These are phyloP conservation scores for Potamilus streckersoni DNA, from an alignment of 1,140 invertebrate genomes.

Conservation along the genomic window DNA sequence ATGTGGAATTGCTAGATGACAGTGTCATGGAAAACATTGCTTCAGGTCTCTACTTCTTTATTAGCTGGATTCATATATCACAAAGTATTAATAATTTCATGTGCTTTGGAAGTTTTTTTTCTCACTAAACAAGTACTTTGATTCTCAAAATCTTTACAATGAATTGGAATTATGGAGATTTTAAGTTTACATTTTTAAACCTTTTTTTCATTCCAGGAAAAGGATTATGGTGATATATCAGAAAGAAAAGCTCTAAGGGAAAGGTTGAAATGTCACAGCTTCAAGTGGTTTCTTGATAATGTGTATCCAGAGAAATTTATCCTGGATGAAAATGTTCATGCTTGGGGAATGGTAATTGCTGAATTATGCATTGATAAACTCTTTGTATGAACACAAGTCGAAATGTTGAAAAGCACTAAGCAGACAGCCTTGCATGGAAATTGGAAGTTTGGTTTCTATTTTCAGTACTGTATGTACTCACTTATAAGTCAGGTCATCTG, in stretches of 20 bases:
- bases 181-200: not conserved
- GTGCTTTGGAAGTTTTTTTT: too few species aligned
- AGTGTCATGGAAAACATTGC: too few species aligned
- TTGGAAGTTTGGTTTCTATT: not conserved
- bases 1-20: too few species aligned
- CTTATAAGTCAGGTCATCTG: too few species aligned
- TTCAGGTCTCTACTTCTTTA: too few species aligned
- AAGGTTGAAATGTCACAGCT: constrained; percentile 90
- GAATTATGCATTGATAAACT: not conserved
- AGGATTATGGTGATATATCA: constrained; percentile 87
- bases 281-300: constrained; percentile 98
- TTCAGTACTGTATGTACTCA: too few species aligned
- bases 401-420: not conserved
- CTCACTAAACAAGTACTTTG: too few species aligned
- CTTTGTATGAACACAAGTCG: too few species aligned
- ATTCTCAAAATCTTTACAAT: too few species aligned
- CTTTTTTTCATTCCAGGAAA: constrained; percentile 64
- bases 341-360: constrained; percentile 61
- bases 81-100: too few species aligned
- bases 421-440: not conserved
- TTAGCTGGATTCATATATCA: too few species aligned
- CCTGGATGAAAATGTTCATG: constrained; percentile 79
- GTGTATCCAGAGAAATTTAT: constrained; percentile 94
- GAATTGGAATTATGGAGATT: not conserved
- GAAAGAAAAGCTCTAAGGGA: constrained; percentile 81